phyloP scores from a whole-genome alignment of 2,888 invertebrate species.

The Thereva unica region DNA sequence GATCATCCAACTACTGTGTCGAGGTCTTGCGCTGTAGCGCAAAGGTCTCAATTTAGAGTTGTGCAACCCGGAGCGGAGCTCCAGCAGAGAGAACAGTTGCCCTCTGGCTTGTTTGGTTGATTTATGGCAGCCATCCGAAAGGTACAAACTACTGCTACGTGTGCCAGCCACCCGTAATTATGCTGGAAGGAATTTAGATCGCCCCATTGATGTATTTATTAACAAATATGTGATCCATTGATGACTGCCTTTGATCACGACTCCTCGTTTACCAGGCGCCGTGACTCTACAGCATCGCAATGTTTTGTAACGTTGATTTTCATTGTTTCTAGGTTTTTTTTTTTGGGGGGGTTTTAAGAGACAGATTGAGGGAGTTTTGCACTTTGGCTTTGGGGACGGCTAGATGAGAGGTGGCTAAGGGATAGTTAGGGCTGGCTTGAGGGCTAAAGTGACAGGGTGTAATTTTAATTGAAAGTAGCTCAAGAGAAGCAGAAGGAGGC shows the following conservation, averaged over 20 bases:
- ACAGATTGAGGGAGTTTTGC: too few species aligned
- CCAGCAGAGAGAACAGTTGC: conserved; percentile 14
- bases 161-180: conserved; percentile 23
- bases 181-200: conserved; percentile 36
- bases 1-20: conserved; percentile 38
- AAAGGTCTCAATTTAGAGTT: conserved; percentile 38
- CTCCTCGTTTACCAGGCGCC: background rate
- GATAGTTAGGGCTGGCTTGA: too few species aligned
- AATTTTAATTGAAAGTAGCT: too few species aligned
- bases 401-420: too few species aligned
- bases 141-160: conserved; percentile 1
- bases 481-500: too few species aligned
- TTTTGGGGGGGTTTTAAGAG: too few species aligned
- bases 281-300: background rate
- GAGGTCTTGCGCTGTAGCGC: conserved; percentile 35
- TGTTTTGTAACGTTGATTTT: conserved; percentile 3
- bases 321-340: conserved; percentile 8
- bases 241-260: conserved; percentile 39
- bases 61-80: conserved; percentile 5
- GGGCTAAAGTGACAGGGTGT: too few species aligned
- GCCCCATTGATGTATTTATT: conserved; percentile 38
- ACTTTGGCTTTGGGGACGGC: too few species aligned
- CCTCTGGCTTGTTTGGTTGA: conserved; percentile 19
- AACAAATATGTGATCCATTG: conserved; percentile 36
- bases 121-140: conserved; percentile 29